Conservation (phyloP, 2,113 vertebrate genomes). For the Corythornis vintsioides region DNA sequence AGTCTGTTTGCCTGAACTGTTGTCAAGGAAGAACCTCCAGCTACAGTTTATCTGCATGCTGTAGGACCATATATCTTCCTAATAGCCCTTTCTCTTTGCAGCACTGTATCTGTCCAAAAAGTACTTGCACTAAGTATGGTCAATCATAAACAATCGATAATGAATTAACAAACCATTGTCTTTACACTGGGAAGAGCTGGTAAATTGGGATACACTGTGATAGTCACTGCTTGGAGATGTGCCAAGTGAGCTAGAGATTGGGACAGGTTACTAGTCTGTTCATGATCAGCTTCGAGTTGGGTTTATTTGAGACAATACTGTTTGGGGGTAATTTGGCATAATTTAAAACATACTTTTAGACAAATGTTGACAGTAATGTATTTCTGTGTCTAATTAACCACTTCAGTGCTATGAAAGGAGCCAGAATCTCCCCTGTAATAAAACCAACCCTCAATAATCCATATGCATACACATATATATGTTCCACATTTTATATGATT, state of each 20-base stretch:
- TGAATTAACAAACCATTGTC: background rate
- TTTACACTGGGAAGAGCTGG: background rate
- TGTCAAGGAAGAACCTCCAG: background rate
- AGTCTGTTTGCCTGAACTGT: background rate
- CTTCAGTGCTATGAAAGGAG: background rate
- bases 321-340: background rate
- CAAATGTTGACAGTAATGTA: background rate
- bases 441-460: background rate
- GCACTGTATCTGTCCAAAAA: background rate
- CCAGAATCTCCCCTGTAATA: background rate
- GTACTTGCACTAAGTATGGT: background rate
- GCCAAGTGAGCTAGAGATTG: background rate
- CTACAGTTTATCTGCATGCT: background rate
- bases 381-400: background rate
- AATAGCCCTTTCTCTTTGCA: background rate
- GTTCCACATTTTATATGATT: background rate
- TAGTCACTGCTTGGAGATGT: background rate
- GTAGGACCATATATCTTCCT: background rate
- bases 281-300: background rate
- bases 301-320: accelerated
- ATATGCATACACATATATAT: background rate
- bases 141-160: background rate
- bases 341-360: background rate
- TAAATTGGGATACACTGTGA: background rate
- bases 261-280: background rate